These are phyloP conservation scores for Blastomussa wellsi DNA, from an alignment of 92 coral and sea anemone genomes.

Conservation along the genomic window DNA sequence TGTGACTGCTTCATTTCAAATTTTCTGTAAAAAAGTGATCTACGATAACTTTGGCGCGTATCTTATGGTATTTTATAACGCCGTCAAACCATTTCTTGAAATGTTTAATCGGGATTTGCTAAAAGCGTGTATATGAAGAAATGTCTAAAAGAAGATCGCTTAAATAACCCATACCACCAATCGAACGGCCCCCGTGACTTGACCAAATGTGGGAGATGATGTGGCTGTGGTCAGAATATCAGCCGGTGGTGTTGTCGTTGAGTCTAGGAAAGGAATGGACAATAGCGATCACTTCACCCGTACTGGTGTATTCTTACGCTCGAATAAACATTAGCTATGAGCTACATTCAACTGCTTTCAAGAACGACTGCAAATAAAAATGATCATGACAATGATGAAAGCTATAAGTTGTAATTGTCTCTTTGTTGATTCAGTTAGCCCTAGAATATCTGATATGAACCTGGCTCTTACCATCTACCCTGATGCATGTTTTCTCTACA, in stretches of 20 bases:
- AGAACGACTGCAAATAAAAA: not conserved
- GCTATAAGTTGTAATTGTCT: not conserved
- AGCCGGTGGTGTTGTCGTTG: slow-evolving; percentile 1
- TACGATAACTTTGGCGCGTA: too few species aligned
- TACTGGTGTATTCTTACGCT: not conserved
- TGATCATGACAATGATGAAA: not conserved
- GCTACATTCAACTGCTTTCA: not conserved
- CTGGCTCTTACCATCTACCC: slow-evolving; percentile 2
- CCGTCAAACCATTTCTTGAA: too few species aligned
- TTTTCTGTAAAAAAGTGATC: too few species aligned
- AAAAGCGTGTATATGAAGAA: not conserved
- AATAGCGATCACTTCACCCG: not conserved
- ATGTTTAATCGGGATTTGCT: too few species aligned
- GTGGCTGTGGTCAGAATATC: not conserved
- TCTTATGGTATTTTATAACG: too few species aligned
- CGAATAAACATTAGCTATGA: not conserved
- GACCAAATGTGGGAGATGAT: not conserved
- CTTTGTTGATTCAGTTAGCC: too few species aligned
- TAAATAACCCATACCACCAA: slow-evolving; percentile 46
- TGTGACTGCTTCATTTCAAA: too few species aligned
- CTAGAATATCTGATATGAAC: not conserved
- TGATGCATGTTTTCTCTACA: slow-evolving; percentile 7
- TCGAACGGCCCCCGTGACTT: slow-evolving; percentile 39
- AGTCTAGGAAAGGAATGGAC: not conserved
- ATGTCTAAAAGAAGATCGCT: not conserved